Conservation (phyloP, 1,140 invertebrate genomes). For the Cotesia glomerata region DNA sequence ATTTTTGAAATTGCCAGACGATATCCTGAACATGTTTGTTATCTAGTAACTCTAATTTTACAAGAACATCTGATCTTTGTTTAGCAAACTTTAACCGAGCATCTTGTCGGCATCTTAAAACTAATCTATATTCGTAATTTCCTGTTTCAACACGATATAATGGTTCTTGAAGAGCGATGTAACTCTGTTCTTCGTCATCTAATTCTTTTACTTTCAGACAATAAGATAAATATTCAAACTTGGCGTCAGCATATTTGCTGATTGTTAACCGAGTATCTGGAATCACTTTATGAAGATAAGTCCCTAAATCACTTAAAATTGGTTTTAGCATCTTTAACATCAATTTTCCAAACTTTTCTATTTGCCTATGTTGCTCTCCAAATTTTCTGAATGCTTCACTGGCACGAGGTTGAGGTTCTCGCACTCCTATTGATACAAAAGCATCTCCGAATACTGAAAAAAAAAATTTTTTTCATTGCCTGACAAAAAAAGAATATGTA, state of each 20-base stretch:
- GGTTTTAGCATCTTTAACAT: conserved; percentile 93
- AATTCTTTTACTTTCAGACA: conserved; percentile 98
- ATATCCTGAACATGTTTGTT: conserved; percentile 97
- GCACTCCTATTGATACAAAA: conserved; percentile 91
- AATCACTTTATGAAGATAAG: conserved; percentile 96
- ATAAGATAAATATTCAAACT: conserved; percentile 98
- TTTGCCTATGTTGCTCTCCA: conserved; percentile 90
- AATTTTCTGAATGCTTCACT: conserved; percentile 95
- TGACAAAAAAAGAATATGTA: background rate
- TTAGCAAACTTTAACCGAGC: conserved; percentile 90
- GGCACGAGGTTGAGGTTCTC: conserved; percentile 93
- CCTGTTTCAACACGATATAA: conserved; percentile 97
- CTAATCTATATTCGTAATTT: conserved; percentile 97
- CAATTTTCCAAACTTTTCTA: conserved; percentile 90
- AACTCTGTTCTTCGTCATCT: conserved; percentile 98
- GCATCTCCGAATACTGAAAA: conserved; percentile 91
- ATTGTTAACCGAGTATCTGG: conserved; percentile 97
- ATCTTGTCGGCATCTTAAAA: conserved; percentile 93
- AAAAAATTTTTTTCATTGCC: conserved; percentile 44
- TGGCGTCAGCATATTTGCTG: conserved; percentile 95
- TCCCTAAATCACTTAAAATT: conserved; percentile 91
- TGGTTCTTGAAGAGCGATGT: conserved; percentile 93
- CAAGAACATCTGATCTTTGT: conserved; percentile 90
- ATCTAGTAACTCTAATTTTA: conserved; percentile 95
- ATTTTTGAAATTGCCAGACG: conserved; percentile 81